Conservation (phyloP, 1,140 invertebrate genomes). For the Aphidius gifuensis region DNA sequence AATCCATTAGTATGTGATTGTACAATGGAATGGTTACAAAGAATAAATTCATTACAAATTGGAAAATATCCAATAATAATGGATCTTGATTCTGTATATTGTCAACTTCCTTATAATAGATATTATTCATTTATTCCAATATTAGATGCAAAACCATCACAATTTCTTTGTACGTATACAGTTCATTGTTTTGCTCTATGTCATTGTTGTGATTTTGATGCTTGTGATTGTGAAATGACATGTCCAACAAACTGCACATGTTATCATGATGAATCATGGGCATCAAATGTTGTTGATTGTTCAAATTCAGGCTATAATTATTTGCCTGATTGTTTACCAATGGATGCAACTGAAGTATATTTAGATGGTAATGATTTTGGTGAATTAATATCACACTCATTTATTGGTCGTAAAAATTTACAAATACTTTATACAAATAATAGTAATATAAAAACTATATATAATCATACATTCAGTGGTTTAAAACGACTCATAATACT, state of each 20-base stretch:
- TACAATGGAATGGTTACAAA: constrained; percentile 82
- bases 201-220: constrained; percentile 83
- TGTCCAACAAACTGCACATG: constrained; percentile 84
- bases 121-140: constrained; percentile 69
- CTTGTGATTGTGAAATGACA: constrained; percentile 82
- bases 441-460: constrained; percentile 73
- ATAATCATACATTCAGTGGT: constrained; percentile 83
- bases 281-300: constrained; percentile 88
- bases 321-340: constrained; percentile 77
- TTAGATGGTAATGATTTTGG: constrained; percentile 81
- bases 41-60: constrained; percentile 69
- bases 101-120: constrained; percentile 74
- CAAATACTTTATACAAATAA: constrained; percentile 79
- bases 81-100: constrained; percentile 79
- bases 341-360: constrained; percentile 88
- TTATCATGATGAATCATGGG: constrained; percentile 82
- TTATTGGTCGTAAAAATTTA: constrained; percentile 84
- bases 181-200: constrained; percentile 78
- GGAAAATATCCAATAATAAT: constrained; percentile 76
- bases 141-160: constrained; percentile 66
- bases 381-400: constrained; percentile 77
- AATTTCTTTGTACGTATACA: constrained; percentile 81
- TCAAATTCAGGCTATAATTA: constrained; percentile 68
- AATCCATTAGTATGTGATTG: constrained; percentile 88
- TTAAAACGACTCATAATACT: constrained; percentile 70